Evolutionary conservation across 2,113 vertebrate species (phyloP).

Genomic region (Marmota flaviventris): DNA sequence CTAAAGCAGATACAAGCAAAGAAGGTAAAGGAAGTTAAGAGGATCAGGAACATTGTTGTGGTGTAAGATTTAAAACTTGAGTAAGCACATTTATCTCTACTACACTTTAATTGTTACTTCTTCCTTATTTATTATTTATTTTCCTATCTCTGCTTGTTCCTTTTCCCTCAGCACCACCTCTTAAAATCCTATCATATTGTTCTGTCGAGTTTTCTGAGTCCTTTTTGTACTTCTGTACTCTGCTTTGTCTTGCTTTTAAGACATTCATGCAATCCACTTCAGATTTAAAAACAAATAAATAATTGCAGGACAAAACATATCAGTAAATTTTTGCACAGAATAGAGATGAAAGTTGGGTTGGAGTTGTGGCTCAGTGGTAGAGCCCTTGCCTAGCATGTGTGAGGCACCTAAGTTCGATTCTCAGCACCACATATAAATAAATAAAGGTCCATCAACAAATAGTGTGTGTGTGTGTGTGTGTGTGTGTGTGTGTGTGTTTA

Average conservation of each 20-base stretch:
- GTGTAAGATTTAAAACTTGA: not conserved
- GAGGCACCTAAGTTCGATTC: too few species aligned
- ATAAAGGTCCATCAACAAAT: too few species aligned
- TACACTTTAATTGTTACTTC: not conserved
- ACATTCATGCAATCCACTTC: not conserved
- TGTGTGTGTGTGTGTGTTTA: too few species aligned
- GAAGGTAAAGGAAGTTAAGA: slow-evolving; percentile 14
- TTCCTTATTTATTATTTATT: not conserved
- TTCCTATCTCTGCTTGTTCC: not conserved
- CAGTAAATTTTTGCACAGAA: not conserved
- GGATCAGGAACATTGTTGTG: not conserved
- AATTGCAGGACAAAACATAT: not conserved
- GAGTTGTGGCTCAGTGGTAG: too few species aligned
- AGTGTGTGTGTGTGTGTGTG: too few species aligned
- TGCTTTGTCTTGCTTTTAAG: slow-evolving; percentile 40
- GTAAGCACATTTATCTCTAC: not conserved
- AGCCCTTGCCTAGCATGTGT: too few species aligned
- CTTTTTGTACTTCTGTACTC: slow-evolving; percentile 33
- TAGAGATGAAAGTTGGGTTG: too few species aligned
- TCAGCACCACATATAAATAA: too few species aligned
- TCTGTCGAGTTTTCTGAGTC: not conserved
- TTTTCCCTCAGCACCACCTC: not conserved
- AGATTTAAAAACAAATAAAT: slow-evolving; percentile 20
- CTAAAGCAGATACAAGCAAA: slow-evolving; percentile 49
- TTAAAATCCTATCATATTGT: slow-evolving; percentile 45